Conservation (phyloP, 2,888 invertebrate genomes). For the Steinernema carpocapsae region DNA sequence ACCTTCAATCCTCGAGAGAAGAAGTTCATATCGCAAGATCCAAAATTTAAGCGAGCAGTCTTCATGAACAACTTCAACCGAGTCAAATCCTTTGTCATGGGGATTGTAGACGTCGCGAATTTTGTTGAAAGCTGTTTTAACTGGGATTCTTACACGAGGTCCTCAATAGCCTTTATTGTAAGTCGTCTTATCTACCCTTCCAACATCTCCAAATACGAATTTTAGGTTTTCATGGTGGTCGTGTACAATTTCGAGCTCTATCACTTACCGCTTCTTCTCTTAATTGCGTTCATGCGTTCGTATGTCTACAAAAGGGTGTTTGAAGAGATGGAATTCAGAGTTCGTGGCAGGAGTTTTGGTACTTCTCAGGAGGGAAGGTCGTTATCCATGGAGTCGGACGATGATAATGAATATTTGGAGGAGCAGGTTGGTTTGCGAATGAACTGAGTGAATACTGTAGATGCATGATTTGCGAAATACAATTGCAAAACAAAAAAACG, state of each 20-base stretch:
- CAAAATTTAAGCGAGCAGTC: constrained; percentile 91
- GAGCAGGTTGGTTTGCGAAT: constrained; percentile 74
- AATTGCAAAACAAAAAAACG: too few species aligned
- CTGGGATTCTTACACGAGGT: constrained; percentile 89
- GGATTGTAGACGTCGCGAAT: constrained; percentile 86
- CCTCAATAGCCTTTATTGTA: constrained; percentile 78
- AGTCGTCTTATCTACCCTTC: too few species aligned
- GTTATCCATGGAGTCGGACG: constrained; percentile 55
- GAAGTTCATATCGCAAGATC: constrained; percentile 90
- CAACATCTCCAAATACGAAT: too few species aligned
- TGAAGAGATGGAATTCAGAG: constrained; percentile 42
- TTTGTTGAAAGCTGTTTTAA: constrained; percentile 93
- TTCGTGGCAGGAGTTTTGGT: background rate
- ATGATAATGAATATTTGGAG: constrained; percentile 80
- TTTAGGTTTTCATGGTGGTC: constrained; percentile 80
- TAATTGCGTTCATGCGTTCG: constrained; percentile 77
- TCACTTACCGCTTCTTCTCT: constrained; percentile 84
- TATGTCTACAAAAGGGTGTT: constrained; percentile 44
- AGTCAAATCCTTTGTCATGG: constrained; percentile 85
- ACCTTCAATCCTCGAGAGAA: constrained; percentile 93
- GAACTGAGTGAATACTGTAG: too few species aligned
- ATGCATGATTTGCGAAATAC: too few species aligned
- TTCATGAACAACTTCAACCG: constrained; percentile 92
- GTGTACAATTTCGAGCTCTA: constrained; percentile 94
- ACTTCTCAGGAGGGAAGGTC: constrained; percentile 59